Base-by-base conservation (phyloP, 2,797 vertebrate species). In the Notolepis coatsorum region DNA sequence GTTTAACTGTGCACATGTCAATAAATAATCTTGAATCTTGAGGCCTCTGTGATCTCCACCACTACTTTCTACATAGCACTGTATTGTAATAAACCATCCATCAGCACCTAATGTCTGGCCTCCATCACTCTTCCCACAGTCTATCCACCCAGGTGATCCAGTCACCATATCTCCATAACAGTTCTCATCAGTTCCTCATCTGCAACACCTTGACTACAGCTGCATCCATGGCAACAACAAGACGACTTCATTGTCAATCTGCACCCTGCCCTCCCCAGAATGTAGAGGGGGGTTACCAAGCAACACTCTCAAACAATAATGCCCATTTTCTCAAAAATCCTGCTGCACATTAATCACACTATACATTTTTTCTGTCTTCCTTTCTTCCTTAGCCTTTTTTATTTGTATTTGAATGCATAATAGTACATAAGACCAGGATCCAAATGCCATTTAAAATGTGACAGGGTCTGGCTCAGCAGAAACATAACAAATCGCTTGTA, bases 401-500 rank as follows among this genome's bases (percentile, higher is more conserved):
- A 75, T 18, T 54, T 21, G 20, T 56, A 33, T 31, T 49, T 59
- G n/a, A n/a, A n/a, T n/a, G n/a, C n/a, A n/a, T n/a, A n/a, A n/a
- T n/a, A n/a, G n/a, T 56, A 70, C 1, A 1, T 31, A 66, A 18
- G 45, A 75, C 58, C 65, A 57, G 56, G 46, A 63, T 23, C 31
- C 7, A 23, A 68, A 61, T 65, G 18, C 15, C n/a, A 66, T 79
- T 71, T 76, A 72, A 65, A 71, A 71, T 50, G 61, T 53, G 45
- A 47, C 51, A 33, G 17, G 27, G 48, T 58, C 38, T 60, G 54
- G 64, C 67, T 67, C 38, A 60, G 47, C 31, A 50, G 42, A 82
- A 77, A 75, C 45, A 69, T 2, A 52, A 66, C 59, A 80, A 85
- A 84, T 75, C 15, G 45, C 65, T 74, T 4, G 58, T 86, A 72